Evolutionary conservation across 2,797 vertebrate genomes (phyloP), one percentile per base, ranked within the genome.

Genomic region (Gobio occitaniae): DNA sequence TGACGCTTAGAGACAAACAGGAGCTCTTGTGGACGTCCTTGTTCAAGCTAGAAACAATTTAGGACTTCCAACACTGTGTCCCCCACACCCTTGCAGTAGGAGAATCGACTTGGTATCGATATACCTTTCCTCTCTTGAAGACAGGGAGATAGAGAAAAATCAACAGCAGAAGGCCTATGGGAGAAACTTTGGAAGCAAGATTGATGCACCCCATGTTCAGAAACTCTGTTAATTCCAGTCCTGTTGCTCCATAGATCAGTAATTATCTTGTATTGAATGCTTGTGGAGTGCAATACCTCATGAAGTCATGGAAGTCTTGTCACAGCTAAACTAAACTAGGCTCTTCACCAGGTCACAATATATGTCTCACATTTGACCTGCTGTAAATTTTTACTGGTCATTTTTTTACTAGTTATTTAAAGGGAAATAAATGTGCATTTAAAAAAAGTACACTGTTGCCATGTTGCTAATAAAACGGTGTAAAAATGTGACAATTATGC

Each of bases 201-300:
- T 86, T 90, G 87, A 91, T 90, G 86, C 36, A 74, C 83, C 84
- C 78, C 84, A 25, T 69, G 78, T 83, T 78, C 54, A 32, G 82
- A 74, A 36, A 78, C n/a, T 65, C 86, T 56, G 76, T 84, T 90
- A 87, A 88, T 89, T 89, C 84, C 81, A 88, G 80, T 89, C 88
- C 84, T 72, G 56, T 82, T 85, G 65, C 86, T 86, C 75, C 70
- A 86, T 74, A 84, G 87, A 88, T 88, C 89, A 84, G 86, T 89
- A 90, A 89, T 90, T 87, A 88, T 87, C 87, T 89, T 11, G 36
- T 80, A 91, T 89, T 21, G 89, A 90, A 86, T 87, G 66, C 61
- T n/a, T 25, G 52, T 63, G 61, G 70, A 54, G 74, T 77, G 68
- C 72, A 50, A 84, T 77, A 83, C 54, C 68, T 83, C 44, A 10